Percentiles rank a stretch among this genome's conserved stretches.
Evolutionary conservation across 2,888 invertebrate genomes (phyloP).

Genomic region (Drosophila picticornis): DNA sequence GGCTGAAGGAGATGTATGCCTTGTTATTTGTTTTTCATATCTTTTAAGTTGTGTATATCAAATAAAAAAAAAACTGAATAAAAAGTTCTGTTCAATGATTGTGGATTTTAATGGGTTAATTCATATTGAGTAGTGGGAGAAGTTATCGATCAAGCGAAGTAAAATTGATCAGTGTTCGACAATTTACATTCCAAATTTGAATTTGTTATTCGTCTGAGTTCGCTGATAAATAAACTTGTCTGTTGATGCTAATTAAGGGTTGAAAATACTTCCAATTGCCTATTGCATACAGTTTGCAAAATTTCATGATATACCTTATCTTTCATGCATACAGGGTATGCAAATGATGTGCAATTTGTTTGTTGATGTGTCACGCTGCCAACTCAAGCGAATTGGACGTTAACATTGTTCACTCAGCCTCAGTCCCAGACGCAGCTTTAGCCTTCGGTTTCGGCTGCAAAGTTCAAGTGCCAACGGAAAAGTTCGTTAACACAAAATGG

Average conservation of each 20-base stretch:
- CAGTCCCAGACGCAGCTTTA: conserved; percentile 9
- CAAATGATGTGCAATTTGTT: conserved; percentile 23
- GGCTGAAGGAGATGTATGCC: neutral
- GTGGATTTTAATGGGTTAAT: neutral
- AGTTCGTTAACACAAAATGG: conserved; percentile 70
- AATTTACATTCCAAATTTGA: neutral
- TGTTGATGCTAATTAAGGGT: neutral
- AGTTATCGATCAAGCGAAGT: neutral
- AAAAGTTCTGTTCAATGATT: neutral
- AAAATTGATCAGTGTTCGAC: neutral
- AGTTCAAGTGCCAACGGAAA: conserved; percentile 62
- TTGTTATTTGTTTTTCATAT: neutral
- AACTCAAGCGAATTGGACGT: conserved; percentile 45
- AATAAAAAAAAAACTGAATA: neutral
- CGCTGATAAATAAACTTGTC: neutral
- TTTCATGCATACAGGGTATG: neutral
- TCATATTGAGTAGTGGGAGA: neutral
- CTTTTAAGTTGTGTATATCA: neutral
- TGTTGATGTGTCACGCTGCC: conserved; percentile 12
- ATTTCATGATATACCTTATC: neutral
- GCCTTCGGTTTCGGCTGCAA: conserved; percentile 41
- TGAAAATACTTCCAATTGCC: neutral
- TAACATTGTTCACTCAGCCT: conserved; percentile 41
- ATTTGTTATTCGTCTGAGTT: neutral
- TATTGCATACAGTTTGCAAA: neutral